These are phyloP conservation scores for Sclerodermus sp. DNA, from an alignment of 2,888 invertebrate genomes.

Conservation along the genomic window DNA sequence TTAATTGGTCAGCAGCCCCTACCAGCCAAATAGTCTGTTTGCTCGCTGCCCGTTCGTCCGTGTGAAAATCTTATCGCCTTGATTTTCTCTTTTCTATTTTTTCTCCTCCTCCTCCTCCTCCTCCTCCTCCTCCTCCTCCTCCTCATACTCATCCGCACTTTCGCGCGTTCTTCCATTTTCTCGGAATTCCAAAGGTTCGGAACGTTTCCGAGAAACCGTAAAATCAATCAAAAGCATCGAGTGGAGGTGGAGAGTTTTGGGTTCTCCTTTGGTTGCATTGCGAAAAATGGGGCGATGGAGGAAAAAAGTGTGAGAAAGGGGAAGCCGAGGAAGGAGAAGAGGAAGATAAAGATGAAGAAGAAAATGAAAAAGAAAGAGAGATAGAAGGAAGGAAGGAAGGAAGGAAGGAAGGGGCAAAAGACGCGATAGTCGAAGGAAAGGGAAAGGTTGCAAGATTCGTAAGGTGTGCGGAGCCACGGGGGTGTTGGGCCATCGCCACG, in stretches of 20 bases:
- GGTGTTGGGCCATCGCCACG: conserved; percentile 27
- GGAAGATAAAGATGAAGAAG: not conserved
- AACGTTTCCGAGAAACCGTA: not conserved
- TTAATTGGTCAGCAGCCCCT: conserved; percentile 37
- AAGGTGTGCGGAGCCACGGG: conserved; percentile 27
- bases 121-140: conserved; percentile 2
- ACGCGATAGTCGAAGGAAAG: not conserved
- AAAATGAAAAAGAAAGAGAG: not conserved
- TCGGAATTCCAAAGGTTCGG: no score
- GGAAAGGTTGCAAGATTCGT: conserved; percentile 13
- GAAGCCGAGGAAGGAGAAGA: no score
- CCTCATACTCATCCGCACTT: conserved; percentile 1
- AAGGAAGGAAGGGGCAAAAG: not conserved
- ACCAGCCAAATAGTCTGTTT: no score
- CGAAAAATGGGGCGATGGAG: no score
- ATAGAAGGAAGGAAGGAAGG: not conserved
- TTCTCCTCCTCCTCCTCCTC: conserved; percentile 15
- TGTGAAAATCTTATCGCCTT: conserved; percentile 20
- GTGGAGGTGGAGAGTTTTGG: not conserved
- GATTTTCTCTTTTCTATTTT: conserved; percentile 2
- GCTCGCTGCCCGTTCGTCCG: conserved; percentile 5
- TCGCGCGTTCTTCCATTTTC: not conserved
- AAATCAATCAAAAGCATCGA: not conserved
- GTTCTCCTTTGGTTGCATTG: no score
- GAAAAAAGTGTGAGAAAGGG: not conserved